Conservation (phyloP, 2,113 vertebrate genomes). For the Ochotona princeps region DNA sequence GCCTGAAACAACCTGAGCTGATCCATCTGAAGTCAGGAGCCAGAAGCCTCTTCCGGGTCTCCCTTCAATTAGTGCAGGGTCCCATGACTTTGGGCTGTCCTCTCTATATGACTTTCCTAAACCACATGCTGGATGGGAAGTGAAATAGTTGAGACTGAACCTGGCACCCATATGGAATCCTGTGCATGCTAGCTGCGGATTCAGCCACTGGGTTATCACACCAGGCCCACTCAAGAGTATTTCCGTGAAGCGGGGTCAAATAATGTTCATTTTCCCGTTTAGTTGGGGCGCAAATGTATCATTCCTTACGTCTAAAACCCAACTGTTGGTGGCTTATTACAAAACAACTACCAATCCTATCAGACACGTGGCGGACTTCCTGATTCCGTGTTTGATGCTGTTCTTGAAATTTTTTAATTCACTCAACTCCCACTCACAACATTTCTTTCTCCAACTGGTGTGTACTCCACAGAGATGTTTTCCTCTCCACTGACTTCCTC, state of each 20-base stretch:
- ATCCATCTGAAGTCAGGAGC: too few relatives aligned
- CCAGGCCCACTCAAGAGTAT: background rate
- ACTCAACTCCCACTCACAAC: background rate
- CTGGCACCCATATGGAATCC: too few relatives aligned
- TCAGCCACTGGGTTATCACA: background rate
- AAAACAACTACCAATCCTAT: background rate
- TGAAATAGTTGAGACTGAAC: too few relatives aligned
- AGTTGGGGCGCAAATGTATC: background rate
- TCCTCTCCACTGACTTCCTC: background rate
- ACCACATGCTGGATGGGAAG: too few relatives aligned
- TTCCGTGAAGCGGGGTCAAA: background rate
- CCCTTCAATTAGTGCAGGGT: too few relatives aligned
- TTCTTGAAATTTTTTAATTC: conserved; percentile 19
- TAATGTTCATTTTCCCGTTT: background rate
- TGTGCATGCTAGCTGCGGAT: too few relatives aligned
- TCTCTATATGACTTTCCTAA: too few relatives aligned
- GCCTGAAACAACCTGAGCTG: too few relatives aligned
- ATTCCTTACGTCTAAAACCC: background rate
- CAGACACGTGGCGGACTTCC: background rate
- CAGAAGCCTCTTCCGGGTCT: too few relatives aligned
- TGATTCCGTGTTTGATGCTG: conserved; percentile 8
- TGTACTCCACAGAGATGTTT: background rate
- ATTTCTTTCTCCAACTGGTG: background rate
- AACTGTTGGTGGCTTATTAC: background rate
- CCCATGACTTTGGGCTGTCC: too few relatives aligned